A percentile compares a stretch with the other conserved stretches of the same genome.
Conservation (phyloP, 2,113 vertebrate genomes). For the Pristiophorus japonicus region DNA sequence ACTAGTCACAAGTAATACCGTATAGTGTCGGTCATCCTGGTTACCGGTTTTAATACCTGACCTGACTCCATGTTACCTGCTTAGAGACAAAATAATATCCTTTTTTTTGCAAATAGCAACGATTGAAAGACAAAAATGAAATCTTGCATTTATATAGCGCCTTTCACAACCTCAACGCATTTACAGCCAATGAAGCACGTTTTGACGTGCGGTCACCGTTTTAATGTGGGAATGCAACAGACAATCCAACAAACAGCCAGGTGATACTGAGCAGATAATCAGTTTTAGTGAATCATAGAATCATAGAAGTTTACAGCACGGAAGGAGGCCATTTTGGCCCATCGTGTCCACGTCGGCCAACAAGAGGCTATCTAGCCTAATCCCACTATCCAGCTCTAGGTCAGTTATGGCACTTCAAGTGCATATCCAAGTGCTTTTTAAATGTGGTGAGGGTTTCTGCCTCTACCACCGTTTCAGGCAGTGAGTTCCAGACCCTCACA, state of each 20-base stretch:
- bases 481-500: too few species aligned
- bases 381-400: too few species aligned
- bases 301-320: too few species aligned
- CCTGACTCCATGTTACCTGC: background rate
- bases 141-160: background rate
- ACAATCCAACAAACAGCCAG: background rate
- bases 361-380: too few species aligned
- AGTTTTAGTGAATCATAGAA: too few species aligned
- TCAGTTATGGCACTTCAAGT: too few species aligned
- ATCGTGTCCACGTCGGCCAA: too few species aligned
- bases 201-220: background rate
- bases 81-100: background rate
- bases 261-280: background rate
- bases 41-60: background rate
- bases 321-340: too few species aligned
- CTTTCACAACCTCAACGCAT: background rate
- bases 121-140: background rate
- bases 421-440: too few species aligned
- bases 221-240: background rate
- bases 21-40: background rate
- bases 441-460: too few species aligned
- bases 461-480: too few species aligned
- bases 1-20: background rate
- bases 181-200: background rate
- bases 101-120: background rate